Evolutionary conservation across 2,888 invertebrate genomes (phyloP).

Genomic region (Octodonta nipae): DNA sequence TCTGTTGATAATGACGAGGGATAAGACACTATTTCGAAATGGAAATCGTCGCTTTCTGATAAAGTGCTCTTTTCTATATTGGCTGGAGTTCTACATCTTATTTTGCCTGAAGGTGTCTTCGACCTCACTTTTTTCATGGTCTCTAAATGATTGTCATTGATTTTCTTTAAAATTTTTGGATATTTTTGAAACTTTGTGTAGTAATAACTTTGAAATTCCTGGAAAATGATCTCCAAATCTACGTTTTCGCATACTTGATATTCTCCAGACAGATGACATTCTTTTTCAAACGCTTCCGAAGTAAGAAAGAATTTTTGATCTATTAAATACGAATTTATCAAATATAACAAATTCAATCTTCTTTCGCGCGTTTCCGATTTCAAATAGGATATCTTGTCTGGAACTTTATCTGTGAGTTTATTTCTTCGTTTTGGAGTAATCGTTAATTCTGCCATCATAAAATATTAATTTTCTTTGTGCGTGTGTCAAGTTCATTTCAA

Average conservation of each 20-base stretch:
- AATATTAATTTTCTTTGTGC: too few species aligned
- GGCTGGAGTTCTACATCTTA: not conserved
- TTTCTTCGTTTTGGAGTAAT: conserved; percentile 6
- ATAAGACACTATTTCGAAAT: conserved; percentile 20
- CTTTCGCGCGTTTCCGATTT: conserved; percentile 28
- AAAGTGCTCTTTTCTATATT: conserved; percentile 12
- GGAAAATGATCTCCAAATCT: conserved; percentile 72
- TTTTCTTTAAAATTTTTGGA: conserved; percentile 62
- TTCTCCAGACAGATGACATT: conserved; percentile 58
- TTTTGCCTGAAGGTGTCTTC: conserved; percentile 4
- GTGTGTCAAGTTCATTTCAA: too few species aligned
- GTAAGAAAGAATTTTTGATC: conserved; percentile 52
- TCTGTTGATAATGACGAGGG: conserved; percentile 7
- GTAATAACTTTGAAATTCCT: conserved; percentile 82
- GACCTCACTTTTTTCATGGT: not conserved
- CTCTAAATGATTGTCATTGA: conserved; percentile 13
- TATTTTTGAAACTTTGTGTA: conserved; percentile 72
- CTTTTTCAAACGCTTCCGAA: conserved; percentile 51
- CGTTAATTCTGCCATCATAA: conserved; percentile 7
- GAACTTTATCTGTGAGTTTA: conserved; percentile 11
- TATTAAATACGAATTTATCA: conserved; percentile 53
- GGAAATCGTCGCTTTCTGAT: conserved; percentile 21
- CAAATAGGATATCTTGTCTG: conserved; percentile 13
- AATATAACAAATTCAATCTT: conserved; percentile 43
- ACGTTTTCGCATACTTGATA: conserved; percentile 80